These are phyloP conservation scores for Pseudococcus longispinus DNA, from an alignment of 2,888 invertebrate species.

Conservation along the genomic window DNA sequence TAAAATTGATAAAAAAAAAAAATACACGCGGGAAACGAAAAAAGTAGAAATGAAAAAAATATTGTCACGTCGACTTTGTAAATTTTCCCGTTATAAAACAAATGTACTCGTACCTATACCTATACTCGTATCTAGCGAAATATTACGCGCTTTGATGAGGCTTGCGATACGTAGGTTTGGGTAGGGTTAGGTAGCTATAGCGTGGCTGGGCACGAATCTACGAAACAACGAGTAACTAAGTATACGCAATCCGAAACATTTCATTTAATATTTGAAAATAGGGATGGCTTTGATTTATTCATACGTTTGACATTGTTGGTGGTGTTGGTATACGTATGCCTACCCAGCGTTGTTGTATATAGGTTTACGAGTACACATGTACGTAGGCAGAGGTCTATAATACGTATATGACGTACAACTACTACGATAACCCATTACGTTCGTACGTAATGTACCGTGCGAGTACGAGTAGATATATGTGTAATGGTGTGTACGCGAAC, in stretches of 20 bases:
- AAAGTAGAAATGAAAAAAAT: not conserved
- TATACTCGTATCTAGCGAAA: not conserved
- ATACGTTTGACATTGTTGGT: not conserved
- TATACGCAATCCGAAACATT: not conserved
- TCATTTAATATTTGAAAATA: not conserved
- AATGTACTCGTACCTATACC: not conserved
- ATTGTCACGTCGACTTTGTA: not conserved
- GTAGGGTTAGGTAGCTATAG: not conserved
- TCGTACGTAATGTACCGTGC: too few species aligned
- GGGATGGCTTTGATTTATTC: conserved; percentile 24
- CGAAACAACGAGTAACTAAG: too few species aligned
- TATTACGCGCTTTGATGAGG: not conserved
- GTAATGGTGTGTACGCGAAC: not conserved
- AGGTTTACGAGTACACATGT: not conserved
- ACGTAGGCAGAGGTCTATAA: not conserved
- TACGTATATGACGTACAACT: too few species aligned
- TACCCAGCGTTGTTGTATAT: too few species aligned
- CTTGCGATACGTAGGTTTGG: not conserved
- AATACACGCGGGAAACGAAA: not conserved
- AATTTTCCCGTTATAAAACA: not conserved
- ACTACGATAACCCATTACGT: too few species aligned
- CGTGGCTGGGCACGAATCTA: too few species aligned
- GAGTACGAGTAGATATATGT: too few species aligned
- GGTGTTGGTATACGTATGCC: not conserved
- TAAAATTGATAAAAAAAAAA: not conserved